These are phyloP conservation scores for Halcyon senegalensis DNA, from an alignment of 2,113 vertebrate species.

Conservation along the genomic window DNA sequence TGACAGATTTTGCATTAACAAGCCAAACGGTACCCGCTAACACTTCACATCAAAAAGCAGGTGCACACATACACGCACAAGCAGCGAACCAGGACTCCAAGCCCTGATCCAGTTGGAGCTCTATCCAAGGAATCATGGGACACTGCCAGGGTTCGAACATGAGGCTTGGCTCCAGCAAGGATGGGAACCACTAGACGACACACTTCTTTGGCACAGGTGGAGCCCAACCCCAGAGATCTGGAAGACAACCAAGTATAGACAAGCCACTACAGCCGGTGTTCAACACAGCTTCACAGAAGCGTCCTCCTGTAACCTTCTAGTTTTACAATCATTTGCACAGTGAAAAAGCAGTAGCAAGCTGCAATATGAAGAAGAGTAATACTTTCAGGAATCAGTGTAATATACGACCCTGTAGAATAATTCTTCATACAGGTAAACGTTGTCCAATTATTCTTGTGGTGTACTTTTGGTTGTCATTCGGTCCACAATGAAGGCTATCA, in stretches of 20 bases:
- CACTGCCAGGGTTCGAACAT: slow-evolving; percentile 61
- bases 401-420: not conserved
- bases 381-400: not conserved
- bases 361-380: not conserved
- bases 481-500: slow-evolving; percentile 45
- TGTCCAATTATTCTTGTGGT: slow-evolving; percentile 32
- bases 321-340: not conserved
- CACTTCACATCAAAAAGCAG: slow-evolving; percentile 58
- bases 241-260: slow-evolving; percentile 53
- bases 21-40: slow-evolving; percentile 58
- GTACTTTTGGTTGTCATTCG: slow-evolving; percentile 31
- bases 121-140: slow-evolving; percentile 34
- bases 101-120: slow-evolving; percentile 57
- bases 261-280: slow-evolving; percentile 40
- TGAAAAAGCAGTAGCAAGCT: not conserved
- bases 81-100: slow-evolving; percentile 23
- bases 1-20: slow-evolving; percentile 54
- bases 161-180: slow-evolving; percentile 59
- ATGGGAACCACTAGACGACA: slow-evolving; percentile 72
- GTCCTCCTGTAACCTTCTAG: slow-evolving; percentile 37
- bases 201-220: slow-evolving; percentile 66
- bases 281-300: slow-evolving; percentile 3
- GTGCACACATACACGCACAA: not conserved
- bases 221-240: slow-evolving; percentile 57
- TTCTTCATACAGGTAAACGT: not conserved